Conservation (phyloP, 2,888 invertebrate genomes). For the Urechis unicinctus region DNA sequence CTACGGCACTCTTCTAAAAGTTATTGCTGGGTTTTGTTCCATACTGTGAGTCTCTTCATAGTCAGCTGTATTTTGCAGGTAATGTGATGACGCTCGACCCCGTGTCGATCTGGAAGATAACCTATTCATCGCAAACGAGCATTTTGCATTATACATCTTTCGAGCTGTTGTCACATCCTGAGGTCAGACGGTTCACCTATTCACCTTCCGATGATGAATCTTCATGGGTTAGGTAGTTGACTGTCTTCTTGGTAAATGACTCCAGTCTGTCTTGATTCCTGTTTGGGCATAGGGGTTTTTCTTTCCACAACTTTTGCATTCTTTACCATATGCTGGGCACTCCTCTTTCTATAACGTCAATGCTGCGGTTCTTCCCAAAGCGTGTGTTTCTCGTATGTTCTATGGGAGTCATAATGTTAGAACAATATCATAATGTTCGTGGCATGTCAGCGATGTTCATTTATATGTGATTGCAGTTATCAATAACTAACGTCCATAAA, state of each 20-base stretch:
- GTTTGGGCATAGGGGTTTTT: constrained; percentile 2
- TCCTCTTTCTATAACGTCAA: too few species aligned
- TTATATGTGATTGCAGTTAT: too few species aligned
- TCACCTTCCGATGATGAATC: background rate
- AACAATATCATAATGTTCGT: too few species aligned
- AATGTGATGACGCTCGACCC: constrained; percentile 11
- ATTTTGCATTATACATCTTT: constrained; percentile 2
- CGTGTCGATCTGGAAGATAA: constrained; percentile 13
- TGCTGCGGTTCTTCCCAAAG: too few species aligned
- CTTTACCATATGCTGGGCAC: constrained; percentile 7
- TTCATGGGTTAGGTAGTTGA: background rate
- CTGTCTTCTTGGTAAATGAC: too few species aligned
- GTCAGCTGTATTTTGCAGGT: constrained; percentile 1
- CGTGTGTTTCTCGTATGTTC: too few species aligned
- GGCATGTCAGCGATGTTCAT: too few species aligned
- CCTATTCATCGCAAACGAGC: background rate
- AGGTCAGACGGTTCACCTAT: background rate
- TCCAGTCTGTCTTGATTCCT: constrained; percentile 1
- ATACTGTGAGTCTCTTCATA: constrained; percentile 1
- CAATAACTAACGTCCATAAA: too few species aligned
- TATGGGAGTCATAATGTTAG: too few species aligned
- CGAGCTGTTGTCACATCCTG: background rate
- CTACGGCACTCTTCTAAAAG: constrained; percentile 2
- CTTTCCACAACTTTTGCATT: constrained; percentile 1
- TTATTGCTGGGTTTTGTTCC: constrained; percentile 1